Evolutionary conservation across 2,797 vertebrate genomes (phyloP), one percentile per base, ranked within the genome.

Genomic region (Enteromius trimaculatus): DNA sequence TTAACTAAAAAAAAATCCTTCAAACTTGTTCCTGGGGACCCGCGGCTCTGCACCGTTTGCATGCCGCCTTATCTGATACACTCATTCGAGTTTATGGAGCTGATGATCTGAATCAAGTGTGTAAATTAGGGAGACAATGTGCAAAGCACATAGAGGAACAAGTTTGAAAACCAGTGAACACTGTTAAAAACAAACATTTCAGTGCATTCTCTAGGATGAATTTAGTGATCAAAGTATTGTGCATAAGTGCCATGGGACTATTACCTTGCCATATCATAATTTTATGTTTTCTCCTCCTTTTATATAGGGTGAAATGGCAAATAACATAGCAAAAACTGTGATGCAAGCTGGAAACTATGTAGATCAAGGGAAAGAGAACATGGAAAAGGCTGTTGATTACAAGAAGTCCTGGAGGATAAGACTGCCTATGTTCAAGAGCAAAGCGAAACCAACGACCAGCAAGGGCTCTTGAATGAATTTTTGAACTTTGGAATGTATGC

Each of bases 281-380:
- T 39, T 23, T 5, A 58, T 39, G 21, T 14, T 75, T 23, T 4
- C 3, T 14, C 7, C 2, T 4, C n/a, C 21, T 42, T 29, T 65
- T 75, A 74, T 53, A 31, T 42, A 98, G 97, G 96, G 97, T 9
- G 96, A 97, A 84, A 93, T 97, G 93, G 92, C 97, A 86, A 97
- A 98, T 93, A 98, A 95, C 92, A 98, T 98, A 72, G 97, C 97
- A 82, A 97, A 94, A 85, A 96, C 97, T 0, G 96, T 98, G 42
- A 92, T 86, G 88, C 95, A 91, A 7, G 94, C 97, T 0, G 87
- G 87, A 0, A 96, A 97, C 77, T 97, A 96, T 0, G 92, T 97
- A 1, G 94, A 93, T 0, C 85, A 82, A 0, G 96, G 96, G 1
- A 96, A 95, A 85, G 92, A 92, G 68, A 95, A 96, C 86, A 96